phyloP scores from a whole-genome alignment of 2,113 vertebrate species.

The Melanerpes aurifrons region DNA sequence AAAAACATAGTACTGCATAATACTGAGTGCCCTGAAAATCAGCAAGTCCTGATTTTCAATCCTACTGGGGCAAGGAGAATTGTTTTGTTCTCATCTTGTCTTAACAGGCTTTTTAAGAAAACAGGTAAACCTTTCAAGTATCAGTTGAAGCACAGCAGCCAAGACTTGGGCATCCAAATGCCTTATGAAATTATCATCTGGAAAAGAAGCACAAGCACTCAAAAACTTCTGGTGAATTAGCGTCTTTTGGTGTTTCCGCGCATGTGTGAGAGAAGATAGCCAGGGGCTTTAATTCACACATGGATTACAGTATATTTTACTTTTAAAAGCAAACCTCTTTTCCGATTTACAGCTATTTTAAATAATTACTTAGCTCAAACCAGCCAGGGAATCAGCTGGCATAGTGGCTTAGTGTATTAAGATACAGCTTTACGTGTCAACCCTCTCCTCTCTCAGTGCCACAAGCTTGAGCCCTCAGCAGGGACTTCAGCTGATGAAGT shows the following conservation, averaged over 20 bases:
- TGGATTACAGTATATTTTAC: constrained; percentile 47
- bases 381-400: constrained; percentile 62
- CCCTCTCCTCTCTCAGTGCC: not conserved
- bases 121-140: not conserved
- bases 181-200: constrained; percentile 8
- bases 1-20: accelerated
- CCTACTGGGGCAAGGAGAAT: not conserved
- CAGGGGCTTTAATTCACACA: constrained; percentile 44
- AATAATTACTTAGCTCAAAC: constrained; percentile 67
- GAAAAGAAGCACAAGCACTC: not conserved
- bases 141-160: not conserved
- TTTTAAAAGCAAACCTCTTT: constrained; percentile 46
- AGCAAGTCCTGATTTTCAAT: not conserved
- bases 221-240: constrained; percentile 1
- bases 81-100: not conserved
- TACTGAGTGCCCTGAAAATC: not conserved
- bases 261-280: constrained; percentile 15
- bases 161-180: not conserved
- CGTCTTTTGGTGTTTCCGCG: not conserved
- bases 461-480: constrained; percentile 50
- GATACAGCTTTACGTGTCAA: constrained; percentile 31
- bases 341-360: constrained; percentile 68
- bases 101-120: constrained; percentile 1
- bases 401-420: constrained; percentile 22
- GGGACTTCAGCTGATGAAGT: constrained; percentile 68